These are phyloP conservation scores for Limenitis camilla DNA, from an alignment of 2,888 invertebrate species.

Conservation along the genomic window DNA sequence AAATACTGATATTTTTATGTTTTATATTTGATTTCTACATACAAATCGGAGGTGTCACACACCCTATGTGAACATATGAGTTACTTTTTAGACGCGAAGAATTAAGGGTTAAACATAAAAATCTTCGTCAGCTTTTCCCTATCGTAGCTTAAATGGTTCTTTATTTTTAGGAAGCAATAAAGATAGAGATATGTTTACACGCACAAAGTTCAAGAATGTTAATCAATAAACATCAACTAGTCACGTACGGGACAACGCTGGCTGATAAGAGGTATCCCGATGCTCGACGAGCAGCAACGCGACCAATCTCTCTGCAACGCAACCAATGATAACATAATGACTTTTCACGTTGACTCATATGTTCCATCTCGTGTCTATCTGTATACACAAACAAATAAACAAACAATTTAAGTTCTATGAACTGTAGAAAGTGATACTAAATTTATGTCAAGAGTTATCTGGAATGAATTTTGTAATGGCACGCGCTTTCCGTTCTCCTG, in stretches of 20 bases:
- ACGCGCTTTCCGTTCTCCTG: conserved; percentile 48
- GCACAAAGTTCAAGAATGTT: conserved; percentile 54
- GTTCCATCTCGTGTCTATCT: conserved; percentile 47
- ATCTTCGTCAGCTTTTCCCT: too few relatives aligned
- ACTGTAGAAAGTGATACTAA: conserved; percentile 55
- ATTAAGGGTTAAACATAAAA: too few relatives aligned
- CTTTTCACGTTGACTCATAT: conserved; percentile 61
- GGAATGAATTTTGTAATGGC: conserved; percentile 61
- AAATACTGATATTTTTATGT: too few relatives aligned
- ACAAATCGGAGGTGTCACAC: too few relatives aligned
- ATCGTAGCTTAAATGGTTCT: too few relatives aligned
- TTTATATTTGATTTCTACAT: too few relatives aligned
- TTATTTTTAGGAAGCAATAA: conserved; percentile 31
- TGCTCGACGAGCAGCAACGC: conserved; percentile 29
- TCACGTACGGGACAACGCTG: conserved; percentile 43
- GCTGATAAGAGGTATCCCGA: conserved; percentile 43
- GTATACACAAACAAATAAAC: conserved; percentile 35
- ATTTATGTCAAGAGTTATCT: conserved; percentile 66
- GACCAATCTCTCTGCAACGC: conserved; percentile 37
- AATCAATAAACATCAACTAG: conserved; percentile 48
- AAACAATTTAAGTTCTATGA: conserved; percentile 62
- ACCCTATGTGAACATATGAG: too few relatives aligned
- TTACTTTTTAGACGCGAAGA: too few relatives aligned
- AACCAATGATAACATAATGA: conserved; percentile 63
- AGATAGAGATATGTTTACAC: conserved; percentile 38